Evolutionary conservation across 2,113 vertebrate species (phyloP), one percentile per base, ranked within the genome.

Genomic region (Thalassarche chlororhynchos): DNA sequence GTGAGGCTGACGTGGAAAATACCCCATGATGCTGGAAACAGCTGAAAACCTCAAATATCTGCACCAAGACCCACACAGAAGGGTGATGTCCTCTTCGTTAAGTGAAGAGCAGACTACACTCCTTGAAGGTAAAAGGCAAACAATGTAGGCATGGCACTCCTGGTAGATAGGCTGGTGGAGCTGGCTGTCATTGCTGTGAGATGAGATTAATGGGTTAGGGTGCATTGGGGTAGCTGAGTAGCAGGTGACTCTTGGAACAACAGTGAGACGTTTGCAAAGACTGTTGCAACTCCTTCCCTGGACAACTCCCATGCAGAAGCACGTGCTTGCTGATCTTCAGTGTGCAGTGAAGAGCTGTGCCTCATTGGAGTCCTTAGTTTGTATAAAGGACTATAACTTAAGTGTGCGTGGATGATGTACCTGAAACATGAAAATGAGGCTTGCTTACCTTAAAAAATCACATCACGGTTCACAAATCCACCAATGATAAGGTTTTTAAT

Each of bases 141-240:
- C 3, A 1, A 12, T 25, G 54, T 25, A 52, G 36, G 13, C 5
- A 31, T 13, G 24, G 24, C 29, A 18, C 7, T 38, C 8, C 5
- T 25, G 24, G 17, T 18, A 69, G 1, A 2, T 11, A 69, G 55
- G 16, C 13, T 88, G 47, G 9, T 61, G 46, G 66, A 75, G 42
- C 19, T 2, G 6, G 8, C 47, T 1, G 0, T 66, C 42, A 20
- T 10, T 1, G 0, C 36, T 72, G 42, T n/a, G 71, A 68, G 46
- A 29, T 28, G 11, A 57, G 12, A 68, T 46, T 10, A 38, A 38
- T 25, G 38, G 36, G 4, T 49, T 62, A 71, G 40, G 19, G 51
- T 21, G 20, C 6, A 6, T 75, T n/a, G 58, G 32, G 32, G 17
- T 32, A 68, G 13, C 36, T 72, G 79, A 55, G 29, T 32, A 77